phyloP scores from a whole-genome alignment of 2,113 vertebrate genomes.

The Gila orcuttii region DNA sequence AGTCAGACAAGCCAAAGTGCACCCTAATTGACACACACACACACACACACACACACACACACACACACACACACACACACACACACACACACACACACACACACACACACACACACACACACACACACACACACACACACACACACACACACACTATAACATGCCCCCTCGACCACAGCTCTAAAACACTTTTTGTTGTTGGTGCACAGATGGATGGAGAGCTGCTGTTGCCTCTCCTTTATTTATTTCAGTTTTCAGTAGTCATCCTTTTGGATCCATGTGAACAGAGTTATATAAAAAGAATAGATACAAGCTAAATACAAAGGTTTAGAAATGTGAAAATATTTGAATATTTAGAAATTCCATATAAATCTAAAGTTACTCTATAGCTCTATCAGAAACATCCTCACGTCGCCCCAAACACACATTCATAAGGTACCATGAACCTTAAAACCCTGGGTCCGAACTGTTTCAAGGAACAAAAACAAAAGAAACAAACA shows the following conservation, averaged over 20 bases:
- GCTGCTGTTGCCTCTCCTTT: neutral
- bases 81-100: no score
- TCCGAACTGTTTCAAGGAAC: no score
- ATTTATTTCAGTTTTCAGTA: neutral
- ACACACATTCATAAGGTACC: slow-evolving; percentile 30
- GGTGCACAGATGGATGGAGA: neutral
- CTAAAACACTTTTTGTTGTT: slow-evolving; percentile 28
- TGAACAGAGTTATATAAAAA: neutral
- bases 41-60: neutral
- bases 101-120: neutral
- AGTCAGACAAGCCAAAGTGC: neutral
- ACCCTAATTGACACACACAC: neutral
- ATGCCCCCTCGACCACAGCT: neutral
- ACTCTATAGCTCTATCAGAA: neutral
- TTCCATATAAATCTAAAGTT: neutral
- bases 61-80: neutral
- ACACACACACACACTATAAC: neutral
- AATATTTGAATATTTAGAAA: neutral
- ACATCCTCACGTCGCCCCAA: neutral
- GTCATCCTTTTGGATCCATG: neutral
- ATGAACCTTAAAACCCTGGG: slow-evolving; percentile 51
- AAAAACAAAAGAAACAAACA: no score
- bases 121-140: neutral
- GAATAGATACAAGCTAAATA: neutral
- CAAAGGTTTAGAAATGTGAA: neutral